Evolutionary conservation across 2,888 invertebrate species (phyloP), one percentile per base, ranked within the genome.

Genomic region (Xanthia togata): DNA sequence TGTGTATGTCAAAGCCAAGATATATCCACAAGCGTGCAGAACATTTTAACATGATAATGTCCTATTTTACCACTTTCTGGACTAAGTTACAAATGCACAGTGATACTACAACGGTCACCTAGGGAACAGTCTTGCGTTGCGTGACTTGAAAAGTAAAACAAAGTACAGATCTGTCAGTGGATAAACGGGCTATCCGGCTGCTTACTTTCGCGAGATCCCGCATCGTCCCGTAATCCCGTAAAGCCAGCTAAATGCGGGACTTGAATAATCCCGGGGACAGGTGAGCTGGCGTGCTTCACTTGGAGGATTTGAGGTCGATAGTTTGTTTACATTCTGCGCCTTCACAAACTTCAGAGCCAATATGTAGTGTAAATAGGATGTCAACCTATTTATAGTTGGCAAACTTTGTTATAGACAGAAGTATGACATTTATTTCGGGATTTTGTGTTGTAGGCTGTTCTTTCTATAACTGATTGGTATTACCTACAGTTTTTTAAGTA

Each of bases 141-240:
- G 91, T 90, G 91, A 92, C 91, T 89, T 85, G 90, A 88, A 88
- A 90, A 91, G 88, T 87, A 89, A 89, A 92, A 91, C 90, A 92
- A 90, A 90, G 88, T 89, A 87, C 87, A 89, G 89, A 88, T 87
- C 87, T 90, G 90, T 89, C 89, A 88, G 89, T 91, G 88, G 91
- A 92, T 92, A 91, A 92, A 90, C 89, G 90, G 88, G 88, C 87
- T n/a, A 89, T 89, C 89, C 90, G 89, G 89, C 88, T 91, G 90
- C 90, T 89, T 91, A 91, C 90, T 91, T 89, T 85, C 87, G 70
- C 85, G 86, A 88, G 88, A 89, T 89, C 84, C 89, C 86, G 83
- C 87, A 84, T 84, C 83, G 83, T 81, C 41, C 80, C 86, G 78
- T 93, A 93, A 94, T 92, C 92, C 91, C 85, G 84, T 88, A 92